These are phyloP conservation scores for Eucidaris tribuloides DNA, from an alignment of 35 echinoderm and acorn worm species.

Conservation along the genomic window DNA sequence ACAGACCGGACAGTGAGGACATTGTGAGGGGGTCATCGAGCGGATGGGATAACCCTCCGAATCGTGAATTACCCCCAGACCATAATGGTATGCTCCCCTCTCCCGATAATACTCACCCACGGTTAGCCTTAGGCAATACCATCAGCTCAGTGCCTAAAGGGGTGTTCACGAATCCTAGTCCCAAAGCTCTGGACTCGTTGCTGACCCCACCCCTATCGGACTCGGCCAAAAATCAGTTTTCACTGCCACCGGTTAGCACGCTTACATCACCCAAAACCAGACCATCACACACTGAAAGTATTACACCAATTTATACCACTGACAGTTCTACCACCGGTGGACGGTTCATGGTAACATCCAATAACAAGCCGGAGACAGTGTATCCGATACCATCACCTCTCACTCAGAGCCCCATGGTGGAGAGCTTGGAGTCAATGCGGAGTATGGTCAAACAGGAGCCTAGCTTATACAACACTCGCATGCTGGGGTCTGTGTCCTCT, in stretches of 20 bases:
- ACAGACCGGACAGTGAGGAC: not conserved
- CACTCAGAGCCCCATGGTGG: slow-evolving; percentile 10
- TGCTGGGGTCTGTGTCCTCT: slow-evolving; percentile 60
- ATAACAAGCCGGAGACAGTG: slow-evolving; percentile 7
- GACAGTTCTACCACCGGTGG: not conserved
- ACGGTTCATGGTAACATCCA: not conserved
- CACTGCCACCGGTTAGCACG: slow-evolving; percentile 37
- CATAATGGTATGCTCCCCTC: slow-evolving; percentile 24
- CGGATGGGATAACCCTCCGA: slow-evolving; percentile 82
- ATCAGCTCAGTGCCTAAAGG: slow-evolving; percentile 24
- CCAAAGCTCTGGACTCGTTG: slow-evolving; percentile 45
- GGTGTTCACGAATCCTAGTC: slow-evolving; percentile 42
- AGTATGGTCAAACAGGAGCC: slow-evolving; percentile 51
- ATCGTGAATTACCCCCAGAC: slow-evolving; percentile 45
- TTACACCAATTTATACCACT: slow-evolving; percentile 39
- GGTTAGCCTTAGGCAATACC: not conserved
- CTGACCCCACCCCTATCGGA: slow-evolving; percentile 70
- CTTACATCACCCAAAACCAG: slow-evolving; percentile 33
- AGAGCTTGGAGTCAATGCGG: slow-evolving; percentile 16
- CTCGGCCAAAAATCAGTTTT: slow-evolving; percentile 48
- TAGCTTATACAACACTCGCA: slow-evolving; percentile 66
- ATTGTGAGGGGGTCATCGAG: not conserved
- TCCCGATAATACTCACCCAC: not conserved
- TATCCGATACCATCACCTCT: slow-evolving; percentile 7
- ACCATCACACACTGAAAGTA: slow-evolving; percentile 40